Conservation (phyloP, 2,888 invertebrate species). For the Vanessa cardui region DNA sequence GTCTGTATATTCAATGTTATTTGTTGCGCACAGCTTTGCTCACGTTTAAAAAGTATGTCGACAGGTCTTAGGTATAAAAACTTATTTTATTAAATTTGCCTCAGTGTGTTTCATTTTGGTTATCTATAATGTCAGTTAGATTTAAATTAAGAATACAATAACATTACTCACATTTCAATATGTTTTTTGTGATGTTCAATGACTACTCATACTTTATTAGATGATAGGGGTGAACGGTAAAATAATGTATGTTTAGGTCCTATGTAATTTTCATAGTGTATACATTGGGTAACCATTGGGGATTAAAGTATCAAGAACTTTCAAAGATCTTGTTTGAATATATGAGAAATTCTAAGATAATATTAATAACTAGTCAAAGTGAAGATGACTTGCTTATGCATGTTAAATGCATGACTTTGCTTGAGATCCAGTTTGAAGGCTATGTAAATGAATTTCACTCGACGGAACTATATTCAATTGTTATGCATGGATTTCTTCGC, state of each 20-base stretch:
- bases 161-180: too few relatives aligned
- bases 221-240: background rate
- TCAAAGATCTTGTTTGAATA: slow-evolving; percentile 10
- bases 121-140: too few relatives aligned
- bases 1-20: too few relatives aligned
- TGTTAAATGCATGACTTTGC: slow-evolving; percentile 19
- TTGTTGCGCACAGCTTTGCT: too few relatives aligned
- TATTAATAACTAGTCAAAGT: slow-evolving; percentile 12
- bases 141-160: too few relatives aligned
- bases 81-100: too few relatives aligned
- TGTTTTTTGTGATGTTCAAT: too few relatives aligned
- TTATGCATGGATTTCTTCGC: background rate
- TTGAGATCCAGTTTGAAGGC: slow-evolving; percentile 5
- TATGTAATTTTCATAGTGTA: background rate
- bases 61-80: too few relatives aligned
- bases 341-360: slow-evolving; percentile 16
- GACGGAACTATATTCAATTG: background rate
- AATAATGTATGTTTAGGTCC: background rate
- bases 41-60: too few relatives aligned
- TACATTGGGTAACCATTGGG: background rate
- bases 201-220: too few relatives aligned
- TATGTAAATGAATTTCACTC: slow-evolving; percentile 5
- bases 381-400: slow-evolving; percentile 15
- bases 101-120: too few relatives aligned
- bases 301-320: slow-evolving; percentile 10